phyloP scores from a whole-genome alignment of 2,888 invertebrate species.

The Caenorhabditis sp. region DNA sequence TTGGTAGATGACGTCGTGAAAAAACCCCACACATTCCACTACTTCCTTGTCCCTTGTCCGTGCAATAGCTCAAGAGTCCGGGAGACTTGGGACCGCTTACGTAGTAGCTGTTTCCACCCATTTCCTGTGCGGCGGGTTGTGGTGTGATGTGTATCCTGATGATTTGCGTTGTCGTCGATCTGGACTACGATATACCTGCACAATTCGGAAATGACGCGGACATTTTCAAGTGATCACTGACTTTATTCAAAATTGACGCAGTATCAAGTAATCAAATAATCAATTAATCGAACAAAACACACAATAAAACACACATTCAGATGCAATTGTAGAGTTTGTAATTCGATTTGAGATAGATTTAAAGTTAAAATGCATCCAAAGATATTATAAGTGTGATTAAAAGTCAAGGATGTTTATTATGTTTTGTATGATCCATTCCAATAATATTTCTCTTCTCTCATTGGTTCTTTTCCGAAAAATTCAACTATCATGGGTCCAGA shows the following conservation, averaged over 20 bases:
- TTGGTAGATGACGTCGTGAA: background rate
- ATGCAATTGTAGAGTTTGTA: too few relatives aligned
- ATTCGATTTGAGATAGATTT: too few relatives aligned
- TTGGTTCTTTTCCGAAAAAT: background rate
- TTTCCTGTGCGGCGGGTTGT: constrained; percentile 19
- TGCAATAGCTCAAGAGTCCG: constrained; percentile 9
- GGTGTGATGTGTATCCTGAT: constrained; percentile 3
- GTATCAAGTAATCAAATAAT: too few relatives aligned
- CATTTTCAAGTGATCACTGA: background rate
- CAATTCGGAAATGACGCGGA: background rate
- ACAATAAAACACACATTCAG: too few relatives aligned
- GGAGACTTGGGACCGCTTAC: constrained; percentile 10
- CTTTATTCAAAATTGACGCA: background rate
- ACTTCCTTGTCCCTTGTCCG: constrained; percentile 9
- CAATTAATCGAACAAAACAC: too few relatives aligned
- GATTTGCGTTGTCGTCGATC: background rate
- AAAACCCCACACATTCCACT: background rate
- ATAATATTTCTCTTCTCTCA: background rate
- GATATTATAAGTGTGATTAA: background rate
- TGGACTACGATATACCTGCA: background rate
- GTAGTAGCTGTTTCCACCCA: constrained; percentile 5
- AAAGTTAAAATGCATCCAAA: too few relatives aligned
- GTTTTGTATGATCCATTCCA: too few relatives aligned
- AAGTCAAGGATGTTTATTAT: too few relatives aligned
- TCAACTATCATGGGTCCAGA: background rate